These are phyloP conservation scores for Sibirionetta formosa DNA, from an alignment of 2,797 vertebrate species.

Conservation along the genomic window DNA sequence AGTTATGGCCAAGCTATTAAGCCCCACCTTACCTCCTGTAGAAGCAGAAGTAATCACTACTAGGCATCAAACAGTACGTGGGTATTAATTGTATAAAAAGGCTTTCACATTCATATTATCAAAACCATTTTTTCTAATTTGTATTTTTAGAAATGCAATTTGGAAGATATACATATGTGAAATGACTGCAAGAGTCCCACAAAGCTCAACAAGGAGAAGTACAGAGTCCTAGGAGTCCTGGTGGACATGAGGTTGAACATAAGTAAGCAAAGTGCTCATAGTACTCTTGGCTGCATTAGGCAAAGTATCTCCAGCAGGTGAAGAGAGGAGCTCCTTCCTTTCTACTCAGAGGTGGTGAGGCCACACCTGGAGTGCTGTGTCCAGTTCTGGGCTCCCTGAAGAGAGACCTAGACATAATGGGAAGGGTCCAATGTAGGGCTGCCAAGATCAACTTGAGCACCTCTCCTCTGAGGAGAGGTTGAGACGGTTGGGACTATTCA, in stretches of 20 bases:
- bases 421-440: too few species aligned
- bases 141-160: background rate
- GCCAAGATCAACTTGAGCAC: background rate
- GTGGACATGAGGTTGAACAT: too few species aligned
- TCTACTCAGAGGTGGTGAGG: too few species aligned
- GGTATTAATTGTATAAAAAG: constrained; percentile 37
- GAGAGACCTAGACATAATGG: too few species aligned
- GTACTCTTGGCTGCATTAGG: too few species aligned
- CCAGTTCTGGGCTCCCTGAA: too few species aligned
- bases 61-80: constrained; percentile 20
- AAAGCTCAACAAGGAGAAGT: too few species aligned
- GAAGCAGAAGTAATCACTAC: constrained; percentile 34
- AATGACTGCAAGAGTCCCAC: background rate
- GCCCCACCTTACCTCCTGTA: background rate
- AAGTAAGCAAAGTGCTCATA: too few species aligned
- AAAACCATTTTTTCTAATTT: constrained; percentile 34
- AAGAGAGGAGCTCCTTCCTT: too few species aligned
- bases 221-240: too few species aligned
- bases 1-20: background rate
- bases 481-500: background rate
- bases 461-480: background rate
- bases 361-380: too few species aligned
- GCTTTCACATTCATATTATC: background rate
- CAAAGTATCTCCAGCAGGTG: too few species aligned
- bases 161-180: background rate